A percentile compares a stretch with the other conserved stretches of the same genome.
These are phyloP conservation scores for Amaurobius ferox DNA, from an alignment of 2,888 invertebrate genomes.

Conservation along the genomic window DNA sequence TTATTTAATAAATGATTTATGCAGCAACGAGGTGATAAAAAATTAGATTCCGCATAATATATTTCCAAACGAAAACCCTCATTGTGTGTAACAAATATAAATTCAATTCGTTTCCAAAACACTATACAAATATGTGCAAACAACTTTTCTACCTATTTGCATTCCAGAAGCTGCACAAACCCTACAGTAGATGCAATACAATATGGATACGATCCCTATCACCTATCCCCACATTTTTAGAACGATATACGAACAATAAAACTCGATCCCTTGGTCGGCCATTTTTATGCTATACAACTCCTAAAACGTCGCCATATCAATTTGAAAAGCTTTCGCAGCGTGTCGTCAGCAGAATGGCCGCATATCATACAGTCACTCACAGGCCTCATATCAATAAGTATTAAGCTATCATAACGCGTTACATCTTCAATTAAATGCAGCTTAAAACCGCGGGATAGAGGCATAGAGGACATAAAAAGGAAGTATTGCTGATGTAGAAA, in stretches of 20 bases:
- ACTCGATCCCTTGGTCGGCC: conserved; percentile 53
- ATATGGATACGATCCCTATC: neutral
- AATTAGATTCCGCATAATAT: too few species aligned
- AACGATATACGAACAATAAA: conserved; percentile 63
- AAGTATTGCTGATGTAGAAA: conserved; percentile 42
- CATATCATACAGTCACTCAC: conserved; percentile 39
- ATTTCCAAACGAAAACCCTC: too few species aligned
- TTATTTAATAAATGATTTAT: too few species aligned
- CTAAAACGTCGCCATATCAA: conserved; percentile 60
- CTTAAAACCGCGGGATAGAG: conserved; percentile 60
- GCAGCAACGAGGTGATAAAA: too few species aligned
- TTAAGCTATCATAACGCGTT: conserved; percentile 52
- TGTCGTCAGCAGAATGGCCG: conserved; percentile 48
- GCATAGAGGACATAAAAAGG: conserved; percentile 53
- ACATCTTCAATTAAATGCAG: conserved; percentile 61
- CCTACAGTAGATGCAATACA: neutral
- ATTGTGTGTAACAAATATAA: too few species aligned
- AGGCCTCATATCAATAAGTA: conserved; percentile 60
- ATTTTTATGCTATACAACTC: conserved; percentile 56
- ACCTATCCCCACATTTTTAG: conserved; percentile 38
- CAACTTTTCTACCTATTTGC: too few species aligned
- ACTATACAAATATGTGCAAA: too few species aligned
- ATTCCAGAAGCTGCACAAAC: too few species aligned
- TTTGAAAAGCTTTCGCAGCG: conserved; percentile 58
- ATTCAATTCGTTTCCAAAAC: too few species aligned